These are phyloP conservation scores for Chelmon rostratus DNA, from an alignment of 2,797 vertebrate species.

Conservation along the genomic window DNA sequence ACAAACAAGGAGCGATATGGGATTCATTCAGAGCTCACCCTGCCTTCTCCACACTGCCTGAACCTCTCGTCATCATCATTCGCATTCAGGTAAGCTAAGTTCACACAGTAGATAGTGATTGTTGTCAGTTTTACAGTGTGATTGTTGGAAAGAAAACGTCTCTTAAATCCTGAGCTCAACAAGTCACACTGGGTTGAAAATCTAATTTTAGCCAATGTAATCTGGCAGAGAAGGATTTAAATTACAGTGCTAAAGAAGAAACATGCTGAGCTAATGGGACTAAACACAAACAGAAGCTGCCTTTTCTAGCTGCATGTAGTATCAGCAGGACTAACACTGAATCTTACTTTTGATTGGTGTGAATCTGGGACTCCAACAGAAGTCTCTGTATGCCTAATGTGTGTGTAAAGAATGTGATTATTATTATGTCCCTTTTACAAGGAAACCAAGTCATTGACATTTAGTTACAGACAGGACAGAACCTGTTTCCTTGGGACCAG, in stretches of 20 bases:
- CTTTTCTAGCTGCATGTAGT: background rate
- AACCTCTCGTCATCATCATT: conserved; percentile 29
- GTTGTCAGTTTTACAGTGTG: background rate
- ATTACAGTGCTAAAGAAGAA: conserved; percentile 33
- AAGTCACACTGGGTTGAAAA: background rate
- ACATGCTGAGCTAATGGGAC: conserved; percentile 38
- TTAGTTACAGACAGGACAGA: background rate
- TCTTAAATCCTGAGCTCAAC: conserved; percentile 9
- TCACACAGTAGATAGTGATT: background rate
- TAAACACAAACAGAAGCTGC: conserved; percentile 14
- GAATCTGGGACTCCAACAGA: background rate
- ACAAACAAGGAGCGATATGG: conserved; percentile 39
- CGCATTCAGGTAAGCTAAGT: conserved; percentile 60
- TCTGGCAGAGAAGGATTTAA: conserved; percentile 69
- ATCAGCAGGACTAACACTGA: background rate
- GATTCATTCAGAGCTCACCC: conserved; percentile 22
- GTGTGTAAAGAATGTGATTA: background rate
- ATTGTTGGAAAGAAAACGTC: background rate
- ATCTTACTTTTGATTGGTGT: background rate
- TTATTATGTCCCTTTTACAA: background rate
- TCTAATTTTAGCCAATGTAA: conserved; percentile 68
- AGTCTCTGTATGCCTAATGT: background rate
- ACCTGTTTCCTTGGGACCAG: background rate
- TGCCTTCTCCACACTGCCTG: conserved; percentile 19
- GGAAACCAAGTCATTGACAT: background rate